Evolutionary conservation across 1,140 invertebrate species (phyloP), one percentile per base, ranked within the genome.

Genomic region (Sycophaga agraensis): DNA sequence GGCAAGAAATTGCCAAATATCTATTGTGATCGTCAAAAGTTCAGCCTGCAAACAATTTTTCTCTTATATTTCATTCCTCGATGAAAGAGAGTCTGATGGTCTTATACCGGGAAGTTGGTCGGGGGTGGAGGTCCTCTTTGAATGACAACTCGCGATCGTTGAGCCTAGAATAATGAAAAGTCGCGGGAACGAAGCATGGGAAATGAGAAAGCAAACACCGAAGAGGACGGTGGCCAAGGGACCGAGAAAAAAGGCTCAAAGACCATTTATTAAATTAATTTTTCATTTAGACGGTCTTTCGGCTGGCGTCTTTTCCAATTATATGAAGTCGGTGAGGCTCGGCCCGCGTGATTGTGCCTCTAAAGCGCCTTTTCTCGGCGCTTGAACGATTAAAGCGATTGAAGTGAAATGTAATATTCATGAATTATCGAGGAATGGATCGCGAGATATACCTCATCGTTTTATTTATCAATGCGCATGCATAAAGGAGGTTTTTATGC

Each of bases 151-250:
- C 55, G n/a, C n/a, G 51, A 62, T 62, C 42, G 22, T 14, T 62
- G 34, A 62, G 43, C 43, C 34, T 19, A 5, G 34, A 62, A 62
- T 62, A 62, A 62, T 55, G 51, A 62, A 62, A 62, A 62, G 51
- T 60, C 50, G 51, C 21, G 11, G 7, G n/a, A 54, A 12, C 22
- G 17, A 42, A 34, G 35, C 2, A 7, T 12, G 1, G 8, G 21
- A 54, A 62, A 62, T 49, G 50, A 55, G 59, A 62, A 62, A 55
- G 35, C 55, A 62, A 62, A 62, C 59, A 55, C 40, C 34, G 14
- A 4, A 8, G 26, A 28, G 35, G n/a, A 35, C 28, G 35, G n/a
- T 9, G 56, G 26, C 12, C 4, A 16, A 19, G 39, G 16, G 26
- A 6, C 48, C 39, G 21, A 48, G 28, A 31, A 6, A 53, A 46